A percentile compares a stretch with the other conserved stretches of the same genome.
Evolutionary conservation across 1,140 invertebrate species (phyloP).

Genomic region (Drosophila nigromelanica): DNA sequence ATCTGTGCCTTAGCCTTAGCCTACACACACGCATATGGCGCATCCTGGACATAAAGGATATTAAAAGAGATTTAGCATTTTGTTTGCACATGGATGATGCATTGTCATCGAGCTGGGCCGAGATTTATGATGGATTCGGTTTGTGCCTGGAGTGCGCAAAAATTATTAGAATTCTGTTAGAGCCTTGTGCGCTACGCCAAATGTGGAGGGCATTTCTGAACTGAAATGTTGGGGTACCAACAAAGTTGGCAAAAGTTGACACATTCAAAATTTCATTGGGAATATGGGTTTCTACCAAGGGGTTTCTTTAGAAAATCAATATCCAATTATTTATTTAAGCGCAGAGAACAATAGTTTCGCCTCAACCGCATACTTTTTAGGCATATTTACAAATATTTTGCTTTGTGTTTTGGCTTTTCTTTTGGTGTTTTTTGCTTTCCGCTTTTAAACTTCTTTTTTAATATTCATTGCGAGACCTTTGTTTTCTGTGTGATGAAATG

Average conservation of each 20-base stretch:
- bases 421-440: constrained; percentile 11
- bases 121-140: constrained; percentile 84
- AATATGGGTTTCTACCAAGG: background rate
- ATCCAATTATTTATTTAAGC: background rate
- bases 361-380: constrained; percentile 11
- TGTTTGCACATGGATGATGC: constrained; percentile 83
- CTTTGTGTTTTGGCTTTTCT: constrained; percentile 29
- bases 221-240: background rate
- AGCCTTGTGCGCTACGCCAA: constrained; percentile 27
- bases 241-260: background rate
- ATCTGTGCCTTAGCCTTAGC: constrained; percentile 63
- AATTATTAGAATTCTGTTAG: constrained; percentile 76
- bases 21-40: constrained; percentile 71
- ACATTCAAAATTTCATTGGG: background rate
- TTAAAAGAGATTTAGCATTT: constrained; percentile 82
- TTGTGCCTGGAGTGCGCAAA: constrained; percentile 80
- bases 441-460: constrained; percentile 72
- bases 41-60: constrained; percentile 83
- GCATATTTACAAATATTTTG: constrained; percentile 30
- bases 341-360: constrained; percentile 32
- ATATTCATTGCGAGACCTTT: constrained; percentile 58
- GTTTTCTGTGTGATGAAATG: constrained; percentile 59
- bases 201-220: constrained; percentile 23
- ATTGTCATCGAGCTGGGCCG: constrained; percentile 83
- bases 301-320: background rate